Percentiles rank a stretch among this genome's conserved stretches.
phyloP scores from a whole-genome alignment of 1,140 invertebrate genomes.

The Drosophila virilis region DNA sequence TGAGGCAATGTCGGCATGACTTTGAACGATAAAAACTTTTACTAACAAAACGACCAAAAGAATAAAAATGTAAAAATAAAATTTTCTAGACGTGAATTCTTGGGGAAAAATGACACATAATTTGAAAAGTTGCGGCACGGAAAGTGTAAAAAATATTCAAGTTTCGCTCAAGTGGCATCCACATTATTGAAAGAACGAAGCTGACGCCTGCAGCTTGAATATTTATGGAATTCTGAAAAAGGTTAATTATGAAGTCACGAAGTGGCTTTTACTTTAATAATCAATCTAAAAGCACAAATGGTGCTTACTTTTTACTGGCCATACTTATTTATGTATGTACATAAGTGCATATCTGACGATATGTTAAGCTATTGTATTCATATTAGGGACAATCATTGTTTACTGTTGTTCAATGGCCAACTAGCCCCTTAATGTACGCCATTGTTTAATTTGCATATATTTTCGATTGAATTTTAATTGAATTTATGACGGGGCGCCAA shows the following conservation, averaged over 20 bases:
- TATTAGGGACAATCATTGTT: constrained; percentile 31
- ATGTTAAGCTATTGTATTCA: constrained; percentile 7
- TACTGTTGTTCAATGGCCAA: constrained; percentile 22
- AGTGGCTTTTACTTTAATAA: constrained; percentile 19
- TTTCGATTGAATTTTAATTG: constrained; percentile 81
- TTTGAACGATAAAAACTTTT: constrained; percentile 76
- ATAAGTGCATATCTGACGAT: neutral
- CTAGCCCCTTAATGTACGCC: constrained; percentile 55
- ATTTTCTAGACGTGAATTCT: constrained; percentile 11
- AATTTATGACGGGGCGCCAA: constrained; percentile 64
- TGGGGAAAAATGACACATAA: constrained; percentile 64
- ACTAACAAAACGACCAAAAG: constrained; percentile 1
- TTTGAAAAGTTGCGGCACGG: constrained; percentile 75
- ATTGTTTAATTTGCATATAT: constrained; percentile 78
- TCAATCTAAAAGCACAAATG: constrained; percentile 32
- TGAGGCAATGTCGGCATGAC: constrained; percentile 66
- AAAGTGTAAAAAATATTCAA: constrained; percentile 81
- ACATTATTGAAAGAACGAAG: constrained; percentile 46
- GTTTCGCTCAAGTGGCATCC: constrained; percentile 59
- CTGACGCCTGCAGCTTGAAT: constrained; percentile 29
- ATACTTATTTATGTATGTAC: neutral
- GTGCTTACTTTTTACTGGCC: constrained; percentile 13
- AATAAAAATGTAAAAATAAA: constrained; percentile 22
- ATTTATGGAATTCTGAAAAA: constrained; percentile 67
- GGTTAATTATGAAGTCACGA: constrained; percentile 41